phyloP scores from a whole-genome alignment of 1,140 invertebrate genomes.

The Meloidogyne chitwoodi region DNA sequence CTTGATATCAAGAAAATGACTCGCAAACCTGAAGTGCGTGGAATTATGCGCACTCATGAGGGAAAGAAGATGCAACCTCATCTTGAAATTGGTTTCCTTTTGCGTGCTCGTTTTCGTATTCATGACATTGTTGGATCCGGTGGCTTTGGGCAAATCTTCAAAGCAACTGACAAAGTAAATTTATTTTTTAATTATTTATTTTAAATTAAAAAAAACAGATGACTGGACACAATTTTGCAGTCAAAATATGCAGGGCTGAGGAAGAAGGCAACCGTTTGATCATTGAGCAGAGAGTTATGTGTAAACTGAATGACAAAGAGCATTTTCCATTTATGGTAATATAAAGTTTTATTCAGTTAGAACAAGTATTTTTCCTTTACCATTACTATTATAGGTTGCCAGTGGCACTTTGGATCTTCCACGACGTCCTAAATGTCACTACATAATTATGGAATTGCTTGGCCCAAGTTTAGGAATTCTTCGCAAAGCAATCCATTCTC shows the following conservation, averaged over 20 bases:
- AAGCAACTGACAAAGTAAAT: background rate
- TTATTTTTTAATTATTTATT: background rate
- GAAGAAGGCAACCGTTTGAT: background rate
- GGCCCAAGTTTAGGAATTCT: conserved; percentile 32
- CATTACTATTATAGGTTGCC: conserved; percentile 20
- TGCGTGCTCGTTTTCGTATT: background rate
- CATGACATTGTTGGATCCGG: background rate
- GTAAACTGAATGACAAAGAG: background rate
- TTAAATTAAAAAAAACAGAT: background rate
- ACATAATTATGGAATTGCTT: conserved; percentile 44
- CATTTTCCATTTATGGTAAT: background rate
- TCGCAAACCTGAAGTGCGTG: background rate
- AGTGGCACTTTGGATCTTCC: conserved; percentile 22
- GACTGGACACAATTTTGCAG: background rate
- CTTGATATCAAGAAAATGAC: background rate
- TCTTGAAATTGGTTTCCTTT: background rate
- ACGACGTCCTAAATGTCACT: conserved; percentile 19
- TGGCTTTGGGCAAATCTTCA: background rate
- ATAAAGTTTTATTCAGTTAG: no score
- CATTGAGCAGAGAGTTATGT: background rate
- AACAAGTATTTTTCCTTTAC: no score
- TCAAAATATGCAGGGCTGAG: background rate
- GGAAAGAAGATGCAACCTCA: background rate
- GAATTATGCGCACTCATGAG: background rate
- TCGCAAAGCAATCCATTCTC: conserved; percentile 3